Conservation (phyloP, 53 echinoderm and acorn worm species). For the Crossaster papposus region DNA sequence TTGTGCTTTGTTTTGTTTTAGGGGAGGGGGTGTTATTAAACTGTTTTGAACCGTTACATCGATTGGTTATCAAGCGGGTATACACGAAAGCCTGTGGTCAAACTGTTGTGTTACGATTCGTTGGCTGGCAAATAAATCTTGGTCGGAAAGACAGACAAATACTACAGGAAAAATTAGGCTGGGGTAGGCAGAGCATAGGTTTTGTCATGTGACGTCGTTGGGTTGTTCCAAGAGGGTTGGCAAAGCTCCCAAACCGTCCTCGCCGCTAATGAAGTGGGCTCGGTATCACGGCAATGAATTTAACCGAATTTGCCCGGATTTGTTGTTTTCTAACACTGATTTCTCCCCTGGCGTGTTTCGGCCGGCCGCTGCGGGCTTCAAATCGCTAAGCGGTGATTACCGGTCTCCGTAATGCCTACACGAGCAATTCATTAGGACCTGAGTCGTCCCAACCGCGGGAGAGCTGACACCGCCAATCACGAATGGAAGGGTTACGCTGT, state of each 20-base stretch:
- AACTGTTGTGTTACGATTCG: too few relatives aligned
- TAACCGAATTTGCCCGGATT: constrained; percentile 11
- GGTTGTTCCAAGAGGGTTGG: neutral
- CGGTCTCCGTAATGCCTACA: constrained; percentile 34
- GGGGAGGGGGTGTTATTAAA: too few relatives aligned
- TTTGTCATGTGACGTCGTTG: too few relatives aligned
- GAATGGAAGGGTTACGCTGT: constrained; percentile 22
- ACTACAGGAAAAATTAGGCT: too few relatives aligned
- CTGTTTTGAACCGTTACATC: too few relatives aligned
- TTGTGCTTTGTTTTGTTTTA: too few relatives aligned
- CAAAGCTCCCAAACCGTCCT: neutral
- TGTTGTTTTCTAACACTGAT: constrained; percentile 18
- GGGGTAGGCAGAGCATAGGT: too few relatives aligned
- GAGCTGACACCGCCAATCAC: constrained; percentile 45
- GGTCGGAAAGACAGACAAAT: too few relatives aligned
- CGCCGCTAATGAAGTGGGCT: constrained; percentile 6
- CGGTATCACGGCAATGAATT: neutral
- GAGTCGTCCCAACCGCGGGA: neutral
- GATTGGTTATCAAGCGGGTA: too few relatives aligned
- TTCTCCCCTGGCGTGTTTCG: constrained; percentile 2
- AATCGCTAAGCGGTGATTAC: constrained; percentile 51
- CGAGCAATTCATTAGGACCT: constrained; percentile 39
- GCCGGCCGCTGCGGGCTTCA: constrained; percentile 17
- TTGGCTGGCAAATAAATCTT: too few relatives aligned
- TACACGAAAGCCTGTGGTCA: too few relatives aligned